Conservation (phyloP, 2,113 vertebrate species). For the Lepisosteus osseus region DNA sequence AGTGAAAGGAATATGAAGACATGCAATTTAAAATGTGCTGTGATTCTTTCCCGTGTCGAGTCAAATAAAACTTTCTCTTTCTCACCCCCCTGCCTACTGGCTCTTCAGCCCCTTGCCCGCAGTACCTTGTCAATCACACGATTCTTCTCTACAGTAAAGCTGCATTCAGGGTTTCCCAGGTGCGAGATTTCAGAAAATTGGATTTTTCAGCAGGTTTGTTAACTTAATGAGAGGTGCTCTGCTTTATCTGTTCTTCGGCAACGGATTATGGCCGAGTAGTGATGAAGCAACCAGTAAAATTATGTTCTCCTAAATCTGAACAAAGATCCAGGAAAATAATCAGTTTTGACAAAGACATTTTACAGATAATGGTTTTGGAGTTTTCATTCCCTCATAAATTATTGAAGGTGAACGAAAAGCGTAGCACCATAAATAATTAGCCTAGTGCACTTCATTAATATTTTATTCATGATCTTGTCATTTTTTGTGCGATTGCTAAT, state of each 20-base stretch:
- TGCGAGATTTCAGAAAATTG: not conserved
- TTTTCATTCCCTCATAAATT: not conserved
- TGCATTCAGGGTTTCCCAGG: not conserved
- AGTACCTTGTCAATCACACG: not conserved
- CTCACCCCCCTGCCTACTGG: no score
- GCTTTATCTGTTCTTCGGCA: not conserved
- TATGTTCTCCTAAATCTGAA: not conserved
- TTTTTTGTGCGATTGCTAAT: not conserved
- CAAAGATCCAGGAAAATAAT: not conserved
- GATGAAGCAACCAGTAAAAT: not conserved
- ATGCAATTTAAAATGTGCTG: no score
- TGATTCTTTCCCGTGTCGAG: no score
- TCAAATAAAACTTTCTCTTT: no score
- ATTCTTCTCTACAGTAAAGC: not conserved
- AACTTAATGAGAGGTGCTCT: not conserved
- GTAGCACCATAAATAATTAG: not conserved
- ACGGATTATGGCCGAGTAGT: not conserved
- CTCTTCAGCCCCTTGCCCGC: no score
- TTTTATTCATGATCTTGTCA: not conserved
- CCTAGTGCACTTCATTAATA: not conserved
- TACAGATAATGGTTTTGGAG: not conserved
- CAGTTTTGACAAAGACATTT: not conserved
- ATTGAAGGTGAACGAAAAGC: not conserved
- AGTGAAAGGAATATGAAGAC: no score
- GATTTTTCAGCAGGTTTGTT: not conserved